Percentiles rank a stretch among this genome's conserved stretches.
Evolutionary conservation across 2,113 vertebrate species (phyloP).

Genomic region (cattle (Bos taurus)): DNA sequence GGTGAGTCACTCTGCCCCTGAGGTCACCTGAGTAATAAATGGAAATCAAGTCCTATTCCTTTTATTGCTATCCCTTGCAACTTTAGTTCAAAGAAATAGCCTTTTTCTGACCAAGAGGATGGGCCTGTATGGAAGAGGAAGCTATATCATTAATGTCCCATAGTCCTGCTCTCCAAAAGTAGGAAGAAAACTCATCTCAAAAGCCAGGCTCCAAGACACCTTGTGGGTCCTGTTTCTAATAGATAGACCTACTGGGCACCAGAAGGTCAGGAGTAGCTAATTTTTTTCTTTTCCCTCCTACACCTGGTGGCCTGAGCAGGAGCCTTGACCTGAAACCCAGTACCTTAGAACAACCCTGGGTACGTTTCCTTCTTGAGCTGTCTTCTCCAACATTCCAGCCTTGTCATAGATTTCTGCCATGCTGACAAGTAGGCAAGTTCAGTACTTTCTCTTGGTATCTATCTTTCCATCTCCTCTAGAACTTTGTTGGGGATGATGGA

Average conservation of each 20-base stretch:
- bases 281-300: not conserved
- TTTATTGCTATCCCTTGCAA: not conserved
- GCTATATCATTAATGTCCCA: not conserved
- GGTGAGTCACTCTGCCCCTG: not conserved
- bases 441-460: not conserved
- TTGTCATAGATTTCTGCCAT: not conserved
- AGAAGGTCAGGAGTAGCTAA: not conserved
- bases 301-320: not conserved
- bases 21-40: not conserved
- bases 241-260: not conserved
- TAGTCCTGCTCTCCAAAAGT: not conserved
- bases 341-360: not conserved
- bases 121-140: not conserved
- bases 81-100: not conserved
- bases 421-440: not conserved
- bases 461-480: not conserved
- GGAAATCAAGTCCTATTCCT: not conserved
- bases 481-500: not conserved
- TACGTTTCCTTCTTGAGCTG: not conserved
- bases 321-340: not conserved
- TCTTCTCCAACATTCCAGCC: not conserved
- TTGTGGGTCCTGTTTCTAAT: not conserved
- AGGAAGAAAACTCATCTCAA: not conserved
- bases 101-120: not conserved
- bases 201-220: not conserved